phyloP scores from a whole-genome alignment of 2,797 vertebrate genomes.

The Anguilla anguilla region DNA sequence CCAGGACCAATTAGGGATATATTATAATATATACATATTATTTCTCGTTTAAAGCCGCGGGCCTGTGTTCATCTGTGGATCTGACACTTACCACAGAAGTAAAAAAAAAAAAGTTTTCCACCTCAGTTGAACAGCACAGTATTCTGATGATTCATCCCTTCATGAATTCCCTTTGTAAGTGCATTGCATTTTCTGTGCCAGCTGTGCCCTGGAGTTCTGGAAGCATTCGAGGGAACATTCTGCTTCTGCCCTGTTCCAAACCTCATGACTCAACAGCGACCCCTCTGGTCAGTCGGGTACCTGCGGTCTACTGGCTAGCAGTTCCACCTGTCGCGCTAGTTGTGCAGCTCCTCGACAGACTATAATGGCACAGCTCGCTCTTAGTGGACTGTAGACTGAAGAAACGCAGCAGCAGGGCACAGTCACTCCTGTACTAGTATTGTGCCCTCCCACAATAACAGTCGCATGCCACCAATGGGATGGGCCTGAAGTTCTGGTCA shows the following conservation, averaged over 20 bases:
- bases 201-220: too few relatives aligned
- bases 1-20: background rate
- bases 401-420: background rate
- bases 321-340: background rate
- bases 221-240: too few relatives aligned
- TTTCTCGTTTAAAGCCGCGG: background rate
- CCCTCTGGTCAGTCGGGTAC: background rate
- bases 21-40: background rate
- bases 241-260: too few relatives aligned
- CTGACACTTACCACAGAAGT: background rate
- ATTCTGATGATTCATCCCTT: background rate
- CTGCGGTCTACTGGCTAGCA: background rate
- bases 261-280: background rate
- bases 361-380: background rate
- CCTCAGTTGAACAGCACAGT: background rate
- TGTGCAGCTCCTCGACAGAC: background rate
- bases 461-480: too few relatives aligned
- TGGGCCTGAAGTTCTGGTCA: background rate
- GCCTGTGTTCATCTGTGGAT: background rate
- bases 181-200: too few relatives aligned
- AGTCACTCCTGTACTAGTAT: too few relatives aligned
- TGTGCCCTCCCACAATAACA: background rate
- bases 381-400: background rate
- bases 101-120: background rate
- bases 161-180: background rate